These are phyloP conservation scores for Ichneumoninae sp. DNA, from an alignment of 2,888 invertebrate genomes.

Conservation along the genomic window DNA sequence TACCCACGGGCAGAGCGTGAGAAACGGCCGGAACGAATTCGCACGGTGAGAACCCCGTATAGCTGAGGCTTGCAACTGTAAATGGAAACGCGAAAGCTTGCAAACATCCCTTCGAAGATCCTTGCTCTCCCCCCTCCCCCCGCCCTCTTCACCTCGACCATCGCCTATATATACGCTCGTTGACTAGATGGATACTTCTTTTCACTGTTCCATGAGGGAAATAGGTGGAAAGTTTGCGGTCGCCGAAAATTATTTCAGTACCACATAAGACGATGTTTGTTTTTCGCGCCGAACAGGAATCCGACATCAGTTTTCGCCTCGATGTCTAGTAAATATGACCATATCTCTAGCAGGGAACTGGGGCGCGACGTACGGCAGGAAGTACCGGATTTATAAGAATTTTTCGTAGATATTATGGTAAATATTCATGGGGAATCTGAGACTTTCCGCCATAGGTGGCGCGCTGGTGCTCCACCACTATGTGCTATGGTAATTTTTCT, in stretches of 20 bases:
- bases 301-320: not conserved
- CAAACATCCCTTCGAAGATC: slow-evolving; percentile 46
- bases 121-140: not conserved
- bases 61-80: slow-evolving; percentile 37
- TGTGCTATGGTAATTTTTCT: too few relatives aligned
- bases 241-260: not conserved
- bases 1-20: slow-evolving; percentile 34
- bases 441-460: too few relatives aligned
- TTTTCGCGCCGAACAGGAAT: not conserved
- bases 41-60: slow-evolving; percentile 22
- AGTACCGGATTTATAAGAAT: too few relatives aligned
- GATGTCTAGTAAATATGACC: too few relatives aligned
- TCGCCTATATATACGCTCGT: not conserved
- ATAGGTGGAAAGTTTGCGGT: not conserved
- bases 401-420: too few relatives aligned
- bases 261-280: not conserved
- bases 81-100: slow-evolving; percentile 44
- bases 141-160: not conserved
- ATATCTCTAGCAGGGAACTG: too few relatives aligned
- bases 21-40: slow-evolving; percentile 50
- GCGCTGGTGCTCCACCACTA: too few relatives aligned
- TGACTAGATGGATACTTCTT: not conserved
- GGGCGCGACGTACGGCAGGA: too few relatives aligned
- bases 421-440: too few relatives aligned
- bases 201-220: not conserved